These are phyloP conservation scores for Ectemnius cavifrons DNA, from an alignment of 2,888 invertebrate species.

Conservation along the genomic window DNA sequence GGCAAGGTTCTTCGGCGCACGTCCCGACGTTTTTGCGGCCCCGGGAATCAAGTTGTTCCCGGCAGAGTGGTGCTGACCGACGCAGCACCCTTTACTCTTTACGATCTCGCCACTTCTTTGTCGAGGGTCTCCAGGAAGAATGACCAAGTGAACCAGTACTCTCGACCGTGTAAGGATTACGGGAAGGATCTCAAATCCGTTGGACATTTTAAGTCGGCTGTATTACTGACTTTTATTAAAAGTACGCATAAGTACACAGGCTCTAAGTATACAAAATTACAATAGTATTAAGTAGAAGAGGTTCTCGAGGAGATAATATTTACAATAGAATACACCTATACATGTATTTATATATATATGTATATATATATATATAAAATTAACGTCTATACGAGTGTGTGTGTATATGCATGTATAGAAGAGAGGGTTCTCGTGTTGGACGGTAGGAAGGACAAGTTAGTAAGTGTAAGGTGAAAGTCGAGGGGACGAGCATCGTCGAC, in stretches of 20 bases:
- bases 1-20: constrained; percentile 54
- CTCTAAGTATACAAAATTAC: constrained; percentile 74
- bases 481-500: constrained; percentile 55
- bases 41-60: constrained; percentile 53
- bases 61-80: constrained; percentile 27
- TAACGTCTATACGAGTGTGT: constrained; percentile 35
- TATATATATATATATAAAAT: constrained; percentile 32
- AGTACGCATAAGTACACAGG: constrained; percentile 70
- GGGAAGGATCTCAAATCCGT: background rate
- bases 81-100: constrained; percentile 3
- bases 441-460: constrained; percentile 58
- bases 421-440: constrained; percentile 47
- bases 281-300: constrained; percentile 72
- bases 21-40: constrained; percentile 50
- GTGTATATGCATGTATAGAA: constrained; percentile 49
- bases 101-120: constrained; percentile 4
- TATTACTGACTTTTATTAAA: constrained; percentile 68
- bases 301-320: constrained; percentile 71
- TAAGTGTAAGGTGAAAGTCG: constrained; percentile 42
- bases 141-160: no score
- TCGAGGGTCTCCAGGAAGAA: background rate
- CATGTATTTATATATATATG: constrained; percentile 58
- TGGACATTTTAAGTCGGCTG: background rate
- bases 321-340: constrained; percentile 72
- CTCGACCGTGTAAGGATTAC: background rate